These are phyloP conservation scores for Gryllus longicercus DNA, from an alignment of 2,888 invertebrate species.

Conservation along the genomic window DNA sequence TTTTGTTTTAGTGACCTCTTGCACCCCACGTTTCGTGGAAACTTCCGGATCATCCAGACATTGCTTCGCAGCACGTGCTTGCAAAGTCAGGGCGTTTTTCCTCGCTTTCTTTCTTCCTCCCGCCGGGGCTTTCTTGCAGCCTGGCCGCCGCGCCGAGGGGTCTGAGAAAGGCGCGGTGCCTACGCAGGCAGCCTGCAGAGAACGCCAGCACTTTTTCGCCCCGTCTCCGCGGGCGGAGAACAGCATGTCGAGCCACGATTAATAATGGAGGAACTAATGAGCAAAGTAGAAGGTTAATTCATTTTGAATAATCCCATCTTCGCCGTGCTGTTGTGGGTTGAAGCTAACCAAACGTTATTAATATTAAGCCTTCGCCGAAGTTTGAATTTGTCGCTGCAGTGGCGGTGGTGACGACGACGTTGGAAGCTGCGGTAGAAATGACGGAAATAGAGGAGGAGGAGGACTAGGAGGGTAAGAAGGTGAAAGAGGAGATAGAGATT, in stretches of 20 bases:
- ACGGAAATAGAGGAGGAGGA: not conserved
- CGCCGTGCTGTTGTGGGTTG: not conserved
- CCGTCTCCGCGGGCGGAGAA: too few relatives aligned
- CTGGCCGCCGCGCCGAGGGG: too few relatives aligned
- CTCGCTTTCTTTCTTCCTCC: too few relatives aligned
- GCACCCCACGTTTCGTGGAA: too few relatives aligned
- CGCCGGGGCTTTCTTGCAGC: too few relatives aligned
- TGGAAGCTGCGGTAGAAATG: not conserved
- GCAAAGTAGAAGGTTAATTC: conserved; percentile 17
- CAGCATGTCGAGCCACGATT: not conserved
- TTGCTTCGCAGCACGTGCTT: too few relatives aligned
- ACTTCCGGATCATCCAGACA: too few relatives aligned
- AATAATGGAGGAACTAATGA: not conserved
- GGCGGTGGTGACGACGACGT: not conserved
- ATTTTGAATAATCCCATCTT: conserved; percentile 1
- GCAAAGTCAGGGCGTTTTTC: too few relatives aligned
- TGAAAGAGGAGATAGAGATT: not conserved
- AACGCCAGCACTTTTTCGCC: too few relatives aligned
- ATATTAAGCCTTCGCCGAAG: conserved; percentile 17
- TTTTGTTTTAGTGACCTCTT: too few relatives aligned
- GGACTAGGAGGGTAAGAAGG: not conserved
- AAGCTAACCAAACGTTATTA: not conserved
- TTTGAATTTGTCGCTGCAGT: not conserved
- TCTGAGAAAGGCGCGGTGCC: too few relatives aligned
- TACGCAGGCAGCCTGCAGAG: too few relatives aligned